A percentile compares a stretch with the other conserved stretches of the same genome.
These are phyloP conservation scores for Catharus ustulatus DNA, from an alignment of 2,797 vertebrate genomes.

Conservation along the genomic window DNA sequence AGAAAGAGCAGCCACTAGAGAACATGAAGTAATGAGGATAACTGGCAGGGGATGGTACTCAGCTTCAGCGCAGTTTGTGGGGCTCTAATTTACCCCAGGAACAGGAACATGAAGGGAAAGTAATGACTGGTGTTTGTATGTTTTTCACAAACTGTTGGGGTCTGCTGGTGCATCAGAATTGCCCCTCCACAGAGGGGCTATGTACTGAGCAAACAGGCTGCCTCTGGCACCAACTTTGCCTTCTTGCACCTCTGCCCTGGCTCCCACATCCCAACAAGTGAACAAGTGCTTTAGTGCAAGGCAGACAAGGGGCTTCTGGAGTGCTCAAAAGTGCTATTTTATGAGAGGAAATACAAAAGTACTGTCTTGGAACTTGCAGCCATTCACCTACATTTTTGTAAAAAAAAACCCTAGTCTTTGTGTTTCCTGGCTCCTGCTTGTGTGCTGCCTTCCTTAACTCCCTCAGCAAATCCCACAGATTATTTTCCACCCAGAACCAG, in stretches of 20 bases:
- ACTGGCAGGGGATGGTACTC: background rate
- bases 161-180: background rate
- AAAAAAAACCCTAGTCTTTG: background rate
- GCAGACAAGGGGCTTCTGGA: background rate
- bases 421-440: background rate
- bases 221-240: fast-evolving
- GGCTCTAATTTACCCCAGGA: background rate
- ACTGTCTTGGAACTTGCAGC: background rate
- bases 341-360: background rate
- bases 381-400: background rate
- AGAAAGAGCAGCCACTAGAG: background rate
- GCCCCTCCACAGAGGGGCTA: background rate
- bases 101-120: background rate
- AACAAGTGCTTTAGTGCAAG: background rate
- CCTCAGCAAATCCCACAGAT: background rate
- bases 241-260: background rate
- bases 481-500: background rate
- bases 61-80: background rate
- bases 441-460: background rate
- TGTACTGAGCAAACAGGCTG: background rate
- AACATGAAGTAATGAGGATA: background rate
- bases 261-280: background rate
- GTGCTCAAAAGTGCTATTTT: background rate
- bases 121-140: background rate
- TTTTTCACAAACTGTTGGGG: background rate